phyloP scores from a whole-genome alignment of 2,113 vertebrate genomes.

The Dendropsophus ebraccatus region DNA sequence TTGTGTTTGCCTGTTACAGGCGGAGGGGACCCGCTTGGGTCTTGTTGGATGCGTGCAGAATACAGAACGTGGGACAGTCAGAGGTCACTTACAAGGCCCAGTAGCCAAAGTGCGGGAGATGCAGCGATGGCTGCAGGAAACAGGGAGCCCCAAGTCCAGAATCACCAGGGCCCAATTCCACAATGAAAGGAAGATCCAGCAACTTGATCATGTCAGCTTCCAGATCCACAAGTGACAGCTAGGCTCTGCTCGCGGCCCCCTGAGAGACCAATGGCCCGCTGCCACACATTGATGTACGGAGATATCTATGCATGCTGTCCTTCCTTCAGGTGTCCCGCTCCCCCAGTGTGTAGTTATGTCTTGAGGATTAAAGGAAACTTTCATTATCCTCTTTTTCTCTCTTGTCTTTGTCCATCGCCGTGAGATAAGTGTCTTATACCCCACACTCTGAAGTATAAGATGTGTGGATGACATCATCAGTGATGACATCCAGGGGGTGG shows the following conservation, averaged over 20 bases:
- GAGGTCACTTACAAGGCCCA: constrained; percentile 86
- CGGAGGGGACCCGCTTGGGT: constrained; percentile 83
- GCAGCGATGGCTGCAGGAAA: constrained; percentile 87
- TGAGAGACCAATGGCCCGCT: no score
- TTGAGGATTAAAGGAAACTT: no score
- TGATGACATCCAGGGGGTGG: no score
- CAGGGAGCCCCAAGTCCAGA: constrained; percentile 87
- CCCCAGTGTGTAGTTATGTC: no score
- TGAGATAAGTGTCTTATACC: not conserved
- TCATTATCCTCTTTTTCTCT: no score
- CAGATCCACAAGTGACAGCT: constrained; percentile 74
- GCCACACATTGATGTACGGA: no score
- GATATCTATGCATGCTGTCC: no score
- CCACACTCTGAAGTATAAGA: no score
- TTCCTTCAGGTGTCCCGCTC: no score
- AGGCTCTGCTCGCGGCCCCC: no score
- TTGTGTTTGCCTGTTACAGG: constrained; percentile 66
- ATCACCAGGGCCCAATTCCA: constrained; percentile 84
- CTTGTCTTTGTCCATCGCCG: not conserved
- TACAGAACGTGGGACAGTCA: constrained; percentile 82
- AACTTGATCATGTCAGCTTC: constrained; percentile 82
- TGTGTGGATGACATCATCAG: no score
- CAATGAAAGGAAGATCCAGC: constrained; percentile 80
- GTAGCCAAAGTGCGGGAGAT: constrained; percentile 77
- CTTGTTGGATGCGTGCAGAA: constrained; percentile 95